Percentiles rank a stretch among this genome's conserved stretches.
Conservation (phyloP, 2,113 vertebrate species). For the Mormyrus lacerda region DNA sequence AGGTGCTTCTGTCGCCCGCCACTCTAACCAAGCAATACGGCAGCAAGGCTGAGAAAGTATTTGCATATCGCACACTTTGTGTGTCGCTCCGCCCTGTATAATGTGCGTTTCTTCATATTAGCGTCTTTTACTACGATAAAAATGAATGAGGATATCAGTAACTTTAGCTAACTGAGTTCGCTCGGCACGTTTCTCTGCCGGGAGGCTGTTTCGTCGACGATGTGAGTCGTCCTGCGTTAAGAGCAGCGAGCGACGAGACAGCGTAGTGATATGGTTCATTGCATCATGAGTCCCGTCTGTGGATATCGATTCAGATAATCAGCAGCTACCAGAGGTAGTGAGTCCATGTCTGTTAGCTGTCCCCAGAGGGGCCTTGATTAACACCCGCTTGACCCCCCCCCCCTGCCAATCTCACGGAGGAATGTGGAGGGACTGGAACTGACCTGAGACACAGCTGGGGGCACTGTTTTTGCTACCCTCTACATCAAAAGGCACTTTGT, state of each 20-base stretch:
- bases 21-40: neutral
- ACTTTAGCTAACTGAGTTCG: neutral
- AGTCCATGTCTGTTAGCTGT: neutral
- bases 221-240: neutral
- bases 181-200: neutral
- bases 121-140: neutral
- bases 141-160: neutral
- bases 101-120: neutral
- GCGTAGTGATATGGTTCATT: neutral
- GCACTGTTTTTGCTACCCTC: no score
- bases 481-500: neutral
- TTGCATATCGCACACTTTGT: neutral
- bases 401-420: neutral
- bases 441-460: neutral
- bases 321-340: neutral
- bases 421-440: neutral
- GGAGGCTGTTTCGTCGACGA: neutral
- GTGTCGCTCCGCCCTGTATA: neutral
- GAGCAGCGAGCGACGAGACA: neutral
- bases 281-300: neutral
- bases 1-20: neutral
- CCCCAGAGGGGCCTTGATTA: neutral
- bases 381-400: neutral
- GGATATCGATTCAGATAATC: neutral
- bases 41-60: neutral